phyloP scores from a whole-genome alignment of 2,113 vertebrate genomes.

The Mirounga angustirostris region DNA sequence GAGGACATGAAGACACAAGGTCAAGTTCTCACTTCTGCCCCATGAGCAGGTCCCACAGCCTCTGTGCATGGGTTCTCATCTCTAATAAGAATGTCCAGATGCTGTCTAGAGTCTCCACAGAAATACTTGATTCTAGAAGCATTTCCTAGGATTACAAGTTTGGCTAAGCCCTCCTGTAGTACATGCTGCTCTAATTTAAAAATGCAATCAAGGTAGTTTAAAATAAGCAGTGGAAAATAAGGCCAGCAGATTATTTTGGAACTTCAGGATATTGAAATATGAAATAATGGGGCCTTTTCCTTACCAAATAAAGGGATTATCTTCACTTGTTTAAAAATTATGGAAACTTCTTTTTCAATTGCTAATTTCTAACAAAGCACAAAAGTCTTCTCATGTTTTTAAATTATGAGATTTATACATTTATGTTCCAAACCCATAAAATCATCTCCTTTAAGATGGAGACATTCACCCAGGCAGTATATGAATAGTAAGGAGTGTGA shows the following conservation, averaged over 20 bases:
- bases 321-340: slow-evolving; percentile 28
- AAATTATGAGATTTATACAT: background rate
- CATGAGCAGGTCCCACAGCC: background rate
- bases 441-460: background rate
- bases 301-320: slow-evolving; percentile 34
- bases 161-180: background rate
- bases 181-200: background rate
- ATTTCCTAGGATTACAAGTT: slow-evolving; percentile 36
- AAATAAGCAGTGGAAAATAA: background rate
- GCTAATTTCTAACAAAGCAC: slow-evolving; percentile 21
- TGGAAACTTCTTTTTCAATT: background rate
- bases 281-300: background rate
- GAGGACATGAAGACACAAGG: background rate
- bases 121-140: background rate
- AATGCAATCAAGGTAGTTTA: slow-evolving; percentile 13
- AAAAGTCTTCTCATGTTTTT: background rate
- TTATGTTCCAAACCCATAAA: slow-evolving; percentile 19
- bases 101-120: background rate
- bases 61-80: background rate
- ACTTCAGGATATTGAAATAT: background rate
- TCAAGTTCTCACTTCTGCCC: background rate
- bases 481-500: background rate
- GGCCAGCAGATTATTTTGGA: slow-evolving; percentile 10
- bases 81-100: background rate
- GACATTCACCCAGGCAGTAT: background rate